Evolutionary conservation across 2,113 vertebrate species (phyloP).

Genomic region (Lanius collurio): DNA sequence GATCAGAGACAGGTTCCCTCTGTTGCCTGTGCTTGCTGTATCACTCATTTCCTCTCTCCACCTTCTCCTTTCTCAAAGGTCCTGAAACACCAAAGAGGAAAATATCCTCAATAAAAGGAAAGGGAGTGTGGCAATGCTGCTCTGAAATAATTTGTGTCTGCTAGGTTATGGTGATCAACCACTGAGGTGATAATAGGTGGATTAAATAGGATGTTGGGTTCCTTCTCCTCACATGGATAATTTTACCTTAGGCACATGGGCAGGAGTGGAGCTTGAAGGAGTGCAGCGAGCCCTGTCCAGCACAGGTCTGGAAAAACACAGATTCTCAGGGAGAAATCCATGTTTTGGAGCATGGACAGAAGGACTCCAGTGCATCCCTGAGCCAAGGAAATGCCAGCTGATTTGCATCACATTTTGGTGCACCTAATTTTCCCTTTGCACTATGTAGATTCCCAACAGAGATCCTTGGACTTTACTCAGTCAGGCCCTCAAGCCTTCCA

Average conservation of each 20-base stretch:
- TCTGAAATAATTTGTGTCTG: not conserved
- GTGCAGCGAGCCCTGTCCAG: rapidly evolving
- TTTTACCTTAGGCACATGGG: not conserved
- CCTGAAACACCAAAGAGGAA: not conserved
- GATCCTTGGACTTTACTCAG: not conserved
- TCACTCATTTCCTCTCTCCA: not conserved
- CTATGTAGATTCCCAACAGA: not conserved
- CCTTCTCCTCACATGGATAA: not conserved
- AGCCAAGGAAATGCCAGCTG: not conserved
- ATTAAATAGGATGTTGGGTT: not conserved
- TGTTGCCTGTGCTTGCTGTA: not conserved
- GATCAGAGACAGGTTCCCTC: not conserved
- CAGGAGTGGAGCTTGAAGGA: not conserved
- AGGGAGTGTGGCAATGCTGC: not conserved
- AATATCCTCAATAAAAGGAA: not conserved
- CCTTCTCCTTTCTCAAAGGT: not conserved
- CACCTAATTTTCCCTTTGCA: not conserved
- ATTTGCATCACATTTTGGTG: not conserved
- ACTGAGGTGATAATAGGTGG: not conserved
- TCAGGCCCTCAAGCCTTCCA: not conserved
- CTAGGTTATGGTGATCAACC: not conserved
- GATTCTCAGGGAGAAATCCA: not conserved
- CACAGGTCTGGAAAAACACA: not conserved
- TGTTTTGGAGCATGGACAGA: not conserved
- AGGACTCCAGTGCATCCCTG: too few species aligned